phyloP scores from a whole-genome alignment of 2,888 invertebrate species.

The Epirrita christyi region DNA sequence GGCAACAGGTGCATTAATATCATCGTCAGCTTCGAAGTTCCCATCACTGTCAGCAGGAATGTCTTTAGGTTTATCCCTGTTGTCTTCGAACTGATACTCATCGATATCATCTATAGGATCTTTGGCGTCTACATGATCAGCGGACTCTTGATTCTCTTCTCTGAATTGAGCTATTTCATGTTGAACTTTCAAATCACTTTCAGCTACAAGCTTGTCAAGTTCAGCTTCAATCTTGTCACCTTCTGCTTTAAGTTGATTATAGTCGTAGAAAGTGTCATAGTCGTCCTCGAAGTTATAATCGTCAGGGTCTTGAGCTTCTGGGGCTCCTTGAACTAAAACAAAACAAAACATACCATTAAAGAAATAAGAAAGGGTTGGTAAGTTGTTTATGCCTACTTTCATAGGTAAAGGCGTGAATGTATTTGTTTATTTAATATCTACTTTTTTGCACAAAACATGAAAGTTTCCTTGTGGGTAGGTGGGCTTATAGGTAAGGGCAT shows the following conservation, averaged over 20 bases:
- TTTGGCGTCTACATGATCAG: conserved; percentile 20
- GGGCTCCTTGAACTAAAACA: conserved; percentile 45
- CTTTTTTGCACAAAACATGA: no score
- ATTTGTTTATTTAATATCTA: no score
- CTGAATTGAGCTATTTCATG: conserved; percentile 35
- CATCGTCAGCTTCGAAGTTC: conserved; percentile 15
- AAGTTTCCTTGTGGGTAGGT: no score
- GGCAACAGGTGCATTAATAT: conserved; percentile 25
- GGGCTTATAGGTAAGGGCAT: no score
- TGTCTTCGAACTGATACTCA: conserved; percentile 69
- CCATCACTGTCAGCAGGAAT: conserved; percentile 8
- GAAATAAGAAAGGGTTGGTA: no score
- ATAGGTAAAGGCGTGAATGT: no score
- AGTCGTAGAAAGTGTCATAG: conserved; percentile 33
- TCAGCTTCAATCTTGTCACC: conserved; percentile 29
- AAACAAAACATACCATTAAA: conserved; percentile 1
- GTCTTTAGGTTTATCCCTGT: conserved; percentile 46
- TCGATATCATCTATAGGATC: conserved; percentile 34
- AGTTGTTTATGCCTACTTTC: no score
- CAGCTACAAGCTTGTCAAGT: conserved; percentile 26
- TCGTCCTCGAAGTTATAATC: conserved; percentile 26
- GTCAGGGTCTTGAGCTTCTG: conserved; percentile 36
- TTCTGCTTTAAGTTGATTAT: conserved; percentile 26
- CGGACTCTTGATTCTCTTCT: conserved; percentile 29
- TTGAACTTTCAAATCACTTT: conserved; percentile 29